Base-by-base conservation (phyloP, 2,888 invertebrate genomes). In the Odiellus spinosus region DNA sequence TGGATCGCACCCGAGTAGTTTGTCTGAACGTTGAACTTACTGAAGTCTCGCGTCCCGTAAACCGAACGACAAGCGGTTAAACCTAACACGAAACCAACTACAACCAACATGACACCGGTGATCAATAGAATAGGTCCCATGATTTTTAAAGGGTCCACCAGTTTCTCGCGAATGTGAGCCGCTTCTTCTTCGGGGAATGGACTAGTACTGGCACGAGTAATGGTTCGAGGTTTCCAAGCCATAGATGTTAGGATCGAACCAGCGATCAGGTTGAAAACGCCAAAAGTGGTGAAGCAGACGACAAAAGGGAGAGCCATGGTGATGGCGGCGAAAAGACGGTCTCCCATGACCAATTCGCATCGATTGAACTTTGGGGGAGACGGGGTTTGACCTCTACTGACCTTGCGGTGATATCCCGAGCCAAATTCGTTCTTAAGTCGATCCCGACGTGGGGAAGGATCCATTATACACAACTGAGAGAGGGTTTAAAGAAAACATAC, bases 231-330 rank as follows among this genome's bases (percentile, higher is more conserved):
- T n/a, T 39, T 46, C 45, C 44, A 45, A 4, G 52, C 42, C 50
- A 48, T 48, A 17, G 46, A 21, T 5, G 48, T 52, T 2, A 52
- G 46, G 15, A 46, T 38, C 2, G 52, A 48, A 26, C 52, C 52
- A 1, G 49, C 52, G 3, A 52, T 43, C 4, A 52, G 48, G 18
- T 52, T 52, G 35, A 52, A 42, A 3, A 48, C 42, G 3, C 52
- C 52, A 14, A 52, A 52, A 6, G 44, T 34, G 1, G 50, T 43
- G 21, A 52, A 52, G 38, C 52, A 52, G 12, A 48, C 17, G n/a
- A 52, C 36, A 19, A 52, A 52, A 3, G 52, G 46, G 12, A 46
- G 18, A 1, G 52, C 52, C 21, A 52, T 48, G 15, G 48, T 20
- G 12, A 52, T 36, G n/a, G 48, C 46, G 10, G 46, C 44, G 2